Evolutionary conservation across 2,888 invertebrate genomes (phyloP), one percentile per base, ranked within the genome.

Genomic region (Lepidonotus clava): DNA sequence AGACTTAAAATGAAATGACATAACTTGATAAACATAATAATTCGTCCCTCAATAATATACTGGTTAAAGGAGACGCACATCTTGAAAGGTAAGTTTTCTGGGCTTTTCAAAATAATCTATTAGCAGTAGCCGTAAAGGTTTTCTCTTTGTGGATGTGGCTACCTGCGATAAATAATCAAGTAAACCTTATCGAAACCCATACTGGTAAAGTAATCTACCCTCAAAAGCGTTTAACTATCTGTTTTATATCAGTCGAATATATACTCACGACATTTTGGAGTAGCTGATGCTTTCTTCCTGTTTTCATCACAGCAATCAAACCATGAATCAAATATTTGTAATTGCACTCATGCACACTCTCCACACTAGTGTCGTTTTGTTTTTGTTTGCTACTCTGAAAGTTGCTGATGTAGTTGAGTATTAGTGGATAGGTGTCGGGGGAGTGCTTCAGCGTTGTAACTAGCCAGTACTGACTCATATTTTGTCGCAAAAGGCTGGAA

Each of bases 391-490:
- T 4, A 36, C 1, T 14, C 5, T 80, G 24, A 8, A 51, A 46
- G 80, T 41, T 51, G 28, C 46, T 51, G 24, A 46, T 21, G 46
- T 51, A 41, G 2, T 41, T 18, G 11, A 80, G 28, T 24, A 80
- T 80, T 5, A 5, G 28, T 46, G 80, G 80, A 46, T 80, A 80
- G 6, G 40, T 80, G 18, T 88, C 85, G 38, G 92, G 91, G 28
- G 93, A 40, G 6, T 88, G 83, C 86, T 92, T 92, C 56, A 93
- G 86, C 8, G 93, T 93, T 28, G 90, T 89, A 5, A 92, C 90
- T 34, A 94, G 77, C 92, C 92, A 92, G 87, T 92, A 91, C 24
- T 92, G 92, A 85, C 91, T 90, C 6, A 90, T 89, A 88, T 93
- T 93, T 86, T 91, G 90, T 41, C 92, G 88, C 34, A 92, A 86